Percentiles rank a stretch among this genome's conserved stretches.
Conservation (phyloP, 2,888 invertebrate species). For the Cantharis flavilabris region DNA sequence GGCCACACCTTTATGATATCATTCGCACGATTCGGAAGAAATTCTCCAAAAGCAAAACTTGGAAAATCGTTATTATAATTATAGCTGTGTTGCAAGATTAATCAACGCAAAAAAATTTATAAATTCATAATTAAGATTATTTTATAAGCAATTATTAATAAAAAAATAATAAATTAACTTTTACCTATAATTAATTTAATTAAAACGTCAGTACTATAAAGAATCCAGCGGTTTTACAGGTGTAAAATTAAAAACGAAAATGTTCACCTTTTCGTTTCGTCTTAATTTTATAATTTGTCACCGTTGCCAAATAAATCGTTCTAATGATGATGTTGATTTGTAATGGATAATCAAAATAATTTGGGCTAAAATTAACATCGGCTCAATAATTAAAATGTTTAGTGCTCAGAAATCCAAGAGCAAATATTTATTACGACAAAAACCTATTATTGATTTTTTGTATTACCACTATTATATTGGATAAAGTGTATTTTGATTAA, state of each 20-base stretch:
- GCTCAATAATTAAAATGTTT: background rate
- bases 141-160: background rate
- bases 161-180: background rate
- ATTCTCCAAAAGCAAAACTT: background rate
- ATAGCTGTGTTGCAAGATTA: background rate
- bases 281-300: conserved; percentile 1
- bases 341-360: background rate
- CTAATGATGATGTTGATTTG: background rate
- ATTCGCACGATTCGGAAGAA: background rate
- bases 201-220: background rate
- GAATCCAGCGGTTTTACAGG: background rate
- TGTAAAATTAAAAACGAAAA: background rate
- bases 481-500: background rate
- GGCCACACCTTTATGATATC: background rate
- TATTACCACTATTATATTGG: background rate
- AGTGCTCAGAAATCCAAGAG: background rate
- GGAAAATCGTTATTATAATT: background rate
- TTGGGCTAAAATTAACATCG: background rate
- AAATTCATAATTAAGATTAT: background rate
- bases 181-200: background rate
- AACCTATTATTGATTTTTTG: background rate
- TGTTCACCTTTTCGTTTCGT: background rate
- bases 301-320: background rate
- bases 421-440: background rate
- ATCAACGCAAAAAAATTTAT: background rate